phyloP scores from a whole-genome alignment of 2,113 vertebrate genomes.

The Aleadryas rufinucha region DNA sequence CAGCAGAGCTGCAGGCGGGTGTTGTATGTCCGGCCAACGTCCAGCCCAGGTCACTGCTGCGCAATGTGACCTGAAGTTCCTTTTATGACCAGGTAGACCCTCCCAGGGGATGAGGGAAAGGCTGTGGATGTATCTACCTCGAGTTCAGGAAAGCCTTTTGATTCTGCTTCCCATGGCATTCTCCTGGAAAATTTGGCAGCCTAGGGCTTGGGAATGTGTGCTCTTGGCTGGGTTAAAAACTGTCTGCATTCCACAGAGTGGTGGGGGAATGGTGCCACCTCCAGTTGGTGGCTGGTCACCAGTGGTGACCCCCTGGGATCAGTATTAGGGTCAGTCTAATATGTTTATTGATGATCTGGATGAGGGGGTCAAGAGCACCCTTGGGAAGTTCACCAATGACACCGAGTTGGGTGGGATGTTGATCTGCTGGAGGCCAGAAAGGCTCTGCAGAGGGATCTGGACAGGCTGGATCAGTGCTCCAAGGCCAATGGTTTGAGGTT shows the following conservation, averaged over 20 bases:
- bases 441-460: background rate
- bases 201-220: background rate
- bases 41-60: background rate
- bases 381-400: background rate
- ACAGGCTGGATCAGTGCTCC: background rate
- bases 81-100: background rate
- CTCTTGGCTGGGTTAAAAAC: background rate
- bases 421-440: background rate
- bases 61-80: background rate
- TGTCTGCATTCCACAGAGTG: too few relatives aligned
- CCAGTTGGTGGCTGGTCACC: background rate
- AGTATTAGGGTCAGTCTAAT: accelerated
- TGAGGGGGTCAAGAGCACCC: too few relatives aligned
- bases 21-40: background rate
- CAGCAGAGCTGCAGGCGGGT: background rate
- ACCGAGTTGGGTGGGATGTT: background rate
- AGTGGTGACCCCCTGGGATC: background rate
- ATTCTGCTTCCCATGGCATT: accelerated
- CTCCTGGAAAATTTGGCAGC: background rate
- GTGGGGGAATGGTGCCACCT: background rate
- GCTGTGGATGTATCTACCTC: background rate
- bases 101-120: background rate
- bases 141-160: background rate
- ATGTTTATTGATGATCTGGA: background rate
- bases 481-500: background rate